Evolutionary conservation across 2,113 vertebrate species (phyloP), one percentile per base, ranked within the genome.

Genomic region (Calyptommatus sinebrachiatus): DNA sequence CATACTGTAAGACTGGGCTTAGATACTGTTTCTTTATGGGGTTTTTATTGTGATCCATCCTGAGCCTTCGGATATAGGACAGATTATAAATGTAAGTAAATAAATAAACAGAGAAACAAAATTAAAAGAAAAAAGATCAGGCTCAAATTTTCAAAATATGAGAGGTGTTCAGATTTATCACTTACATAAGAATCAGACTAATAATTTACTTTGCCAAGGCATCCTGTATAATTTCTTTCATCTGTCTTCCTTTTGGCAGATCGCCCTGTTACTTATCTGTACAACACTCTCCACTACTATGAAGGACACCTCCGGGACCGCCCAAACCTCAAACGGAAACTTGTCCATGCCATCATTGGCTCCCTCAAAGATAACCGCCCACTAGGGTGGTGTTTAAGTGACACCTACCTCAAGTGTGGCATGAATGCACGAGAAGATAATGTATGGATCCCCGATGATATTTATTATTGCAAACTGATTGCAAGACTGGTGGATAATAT

Each of bases 401-500:
- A 99, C 73, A 99, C 96, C 61, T 99, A 99, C 50, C 94, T 99
- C 71, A 97, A 99, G 90, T 96, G 91, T 53, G 98, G 96, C 31
- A 99, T 99, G 97, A 99, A 98, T 81, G 90, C 97, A 12, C 93
- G 98, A 45, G 98, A 99, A 68, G 98, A 99, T 41, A 98, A 96
- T 66, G 94, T 96, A 0, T 99, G 98, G 98, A 91, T 97, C 70
- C 98, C 98, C 2, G 98, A 99, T n/a, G 98, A 99, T 86, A 95
- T 96, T 57, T 99, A 99, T 90, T 99, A 99, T 88, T 99, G 98
- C 96, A 99, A 97, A 88, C 94, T 99, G 73, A 99, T 99, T 87
- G 98, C 97, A 71, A 97, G 98, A 83, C 93, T 99, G 7, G 98
- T 99, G 67, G 98, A 99, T 90, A 99, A 99, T 99, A 99, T 99